phyloP scores from a whole-genome alignment of 2,113 vertebrate genomes.

The Limanda limanda region DNA sequence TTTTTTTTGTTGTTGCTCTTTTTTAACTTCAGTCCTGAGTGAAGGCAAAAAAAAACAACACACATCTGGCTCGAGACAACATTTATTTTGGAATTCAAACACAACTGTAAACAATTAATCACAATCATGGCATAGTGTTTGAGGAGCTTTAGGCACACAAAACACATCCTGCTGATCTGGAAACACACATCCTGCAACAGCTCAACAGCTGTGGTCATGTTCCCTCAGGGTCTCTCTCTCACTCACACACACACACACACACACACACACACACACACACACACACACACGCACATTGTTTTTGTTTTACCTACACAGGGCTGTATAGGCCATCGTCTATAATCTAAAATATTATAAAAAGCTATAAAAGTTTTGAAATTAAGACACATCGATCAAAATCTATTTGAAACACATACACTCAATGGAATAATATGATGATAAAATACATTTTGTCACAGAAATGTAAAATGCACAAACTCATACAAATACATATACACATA shows the following conservation, averaged over 20 bases:
- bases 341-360: slow-evolving; percentile 2
- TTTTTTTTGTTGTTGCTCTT: not conserved
- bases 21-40: not conserved
- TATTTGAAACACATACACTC: not conserved
- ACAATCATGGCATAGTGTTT: not conserved
- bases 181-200: slow-evolving; percentile 31
- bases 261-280: slow-evolving; percentile 14
- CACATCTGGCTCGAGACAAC: not conserved
- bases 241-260: slow-evolving; percentile 2
- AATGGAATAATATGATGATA: not conserved
- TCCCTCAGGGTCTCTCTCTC: slow-evolving; percentile 3
- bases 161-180: slow-evolving; percentile 10
- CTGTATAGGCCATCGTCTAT: not conserved
- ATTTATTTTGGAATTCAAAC: slow-evolving; percentile 49
- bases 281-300: slow-evolving; percentile 22
- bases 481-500: no score
- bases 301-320: slow-evolving; percentile 19
- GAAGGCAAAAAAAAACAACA: not conserved
- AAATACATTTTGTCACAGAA: slow-evolving; percentile 8
- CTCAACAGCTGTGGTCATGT: not conserved
- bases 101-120: not conserved
- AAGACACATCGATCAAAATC: not conserved
- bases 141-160: not conserved
- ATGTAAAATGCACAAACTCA: slow-evolving; percentile 13
- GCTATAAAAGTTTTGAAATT: not conserved